A percentile compares a stretch with the other conserved stretches of the same genome.
These are phyloP conservation scores for Listronotus oregonensis DNA, from an alignment of 1,140 invertebrate species.

Conservation along the genomic window DNA sequence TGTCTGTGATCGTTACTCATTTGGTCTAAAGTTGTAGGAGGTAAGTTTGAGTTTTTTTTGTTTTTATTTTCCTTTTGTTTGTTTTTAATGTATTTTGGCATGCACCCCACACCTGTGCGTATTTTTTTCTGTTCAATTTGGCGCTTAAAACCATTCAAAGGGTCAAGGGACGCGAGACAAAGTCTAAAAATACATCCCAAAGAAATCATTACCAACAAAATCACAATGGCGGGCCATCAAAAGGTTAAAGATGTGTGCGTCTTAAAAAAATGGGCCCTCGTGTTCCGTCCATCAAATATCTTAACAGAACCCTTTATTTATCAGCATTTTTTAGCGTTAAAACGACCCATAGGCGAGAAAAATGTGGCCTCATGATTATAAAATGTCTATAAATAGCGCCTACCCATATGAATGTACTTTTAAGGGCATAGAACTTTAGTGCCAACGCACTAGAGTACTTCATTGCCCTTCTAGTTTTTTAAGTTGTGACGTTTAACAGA, in stretches of 20 bases:
- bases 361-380: slow-evolving; percentile 23
- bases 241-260: slow-evolving; percentile 46
- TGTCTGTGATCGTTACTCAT: slow-evolving; percentile 39
- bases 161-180: slow-evolving; percentile 28
- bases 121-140: not conserved
- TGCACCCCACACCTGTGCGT: not conserved
- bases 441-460: slow-evolving; percentile 32
- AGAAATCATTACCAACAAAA: slow-evolving; percentile 46
- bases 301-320: slow-evolving; percentile 12
- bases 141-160: not conserved
- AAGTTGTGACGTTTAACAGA: slow-evolving; percentile 25
- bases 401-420: slow-evolving; percentile 41
- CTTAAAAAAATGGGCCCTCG: slow-evolving; percentile 36
- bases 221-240: slow-evolving; percentile 52
- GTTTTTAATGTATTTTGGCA: not conserved
- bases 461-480: slow-evolving; percentile 30
- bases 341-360: slow-evolving; percentile 16
- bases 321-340: slow-evolving; percentile 17
- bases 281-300: slow-evolving; percentile 2
- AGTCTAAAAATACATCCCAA: slow-evolving; percentile 42
- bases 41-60: slow-evolving; percentile 32
- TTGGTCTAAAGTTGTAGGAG: slow-evolving; percentile 36
- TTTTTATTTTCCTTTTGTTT: slow-evolving; percentile 4
- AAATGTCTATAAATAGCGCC: slow-evolving; percentile 33
- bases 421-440: slow-evolving; percentile 44